phyloP scores from a whole-genome alignment of 23 tunicate genomes.

The Trididemnum nubilum region DNA sequence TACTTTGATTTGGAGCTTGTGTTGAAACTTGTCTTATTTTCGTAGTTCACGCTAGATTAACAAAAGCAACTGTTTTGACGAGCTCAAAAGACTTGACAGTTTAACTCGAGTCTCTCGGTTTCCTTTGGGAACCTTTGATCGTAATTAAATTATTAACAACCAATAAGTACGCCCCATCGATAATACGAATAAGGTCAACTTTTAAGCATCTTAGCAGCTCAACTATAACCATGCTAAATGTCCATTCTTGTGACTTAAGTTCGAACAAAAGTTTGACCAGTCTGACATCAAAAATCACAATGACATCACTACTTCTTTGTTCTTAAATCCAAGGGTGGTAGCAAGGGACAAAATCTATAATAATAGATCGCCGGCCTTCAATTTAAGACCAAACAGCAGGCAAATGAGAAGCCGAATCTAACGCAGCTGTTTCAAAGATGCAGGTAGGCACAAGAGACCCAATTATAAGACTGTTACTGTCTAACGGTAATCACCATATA shows the following conservation, averaged over 20 bases:
- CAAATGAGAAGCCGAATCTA: not conserved
- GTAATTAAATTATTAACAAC: slow-evolving; percentile 18
- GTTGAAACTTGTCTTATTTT: no score
- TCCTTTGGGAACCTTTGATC: slow-evolving; percentile 14
- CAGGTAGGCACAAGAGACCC: not conserved
- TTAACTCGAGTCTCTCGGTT: not conserved
- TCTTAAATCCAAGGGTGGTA: not conserved
- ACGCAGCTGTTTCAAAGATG: not conserved
- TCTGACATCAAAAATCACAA: no score
- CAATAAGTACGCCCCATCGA: not conserved
- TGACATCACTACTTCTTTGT: not conserved
- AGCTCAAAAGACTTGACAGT: not conserved
- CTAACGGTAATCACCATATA: not conserved
- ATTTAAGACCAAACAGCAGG: not conserved
- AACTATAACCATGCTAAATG: no score
- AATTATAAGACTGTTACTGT: not conserved
- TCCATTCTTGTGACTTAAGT: no score
- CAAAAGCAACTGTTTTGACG: slow-evolving; percentile 29
- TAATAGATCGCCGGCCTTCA: not conserved
- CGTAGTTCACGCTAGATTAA: slow-evolving; percentile 13
- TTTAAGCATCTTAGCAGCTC: not conserved
- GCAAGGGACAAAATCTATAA: not conserved
- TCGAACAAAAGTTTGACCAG: no score
- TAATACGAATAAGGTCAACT: not conserved
- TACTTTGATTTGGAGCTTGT: no score